Conservation (phyloP, 2,797 vertebrate genomes). For the Taeniopygia guttata region DNA sequence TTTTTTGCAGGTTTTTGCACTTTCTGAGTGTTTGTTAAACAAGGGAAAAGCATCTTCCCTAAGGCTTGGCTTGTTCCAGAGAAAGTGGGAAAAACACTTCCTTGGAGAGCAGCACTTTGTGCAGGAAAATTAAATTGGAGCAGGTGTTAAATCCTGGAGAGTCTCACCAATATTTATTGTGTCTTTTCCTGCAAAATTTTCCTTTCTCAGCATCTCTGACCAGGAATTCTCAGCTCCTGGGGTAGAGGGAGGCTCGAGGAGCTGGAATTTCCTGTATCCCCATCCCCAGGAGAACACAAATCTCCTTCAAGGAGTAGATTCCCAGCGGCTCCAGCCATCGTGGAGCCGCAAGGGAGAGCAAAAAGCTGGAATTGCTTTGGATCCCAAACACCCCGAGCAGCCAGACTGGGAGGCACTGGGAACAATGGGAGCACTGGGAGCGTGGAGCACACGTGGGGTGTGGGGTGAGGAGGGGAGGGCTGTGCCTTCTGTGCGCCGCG, state of each 20-base stretch:
- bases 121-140: not conserved
- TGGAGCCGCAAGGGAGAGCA: accelerated
- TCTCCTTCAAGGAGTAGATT: not conserved
- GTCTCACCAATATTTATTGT: accelerated
- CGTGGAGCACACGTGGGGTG: not conserved
- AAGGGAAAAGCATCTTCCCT: not conserved
- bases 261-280: not conserved
- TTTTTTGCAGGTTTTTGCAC: not conserved
- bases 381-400: not conserved
- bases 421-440: not conserved
- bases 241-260: not conserved
- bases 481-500: not conserved
- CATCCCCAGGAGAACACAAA: not conserved
- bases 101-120: not conserved
- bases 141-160: not conserved
- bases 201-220: not conserved
- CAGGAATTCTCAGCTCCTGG: not conserved
- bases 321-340: too few relatives aligned
- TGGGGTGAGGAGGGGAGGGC: not conserved
- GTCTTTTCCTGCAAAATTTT: not conserved
- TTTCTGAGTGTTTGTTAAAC: not conserved
- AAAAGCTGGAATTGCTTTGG: not conserved
- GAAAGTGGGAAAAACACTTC: not conserved
- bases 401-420: not conserved
- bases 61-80: not conserved